A percentile compares a stretch with the other conserved stretches of the same genome.
These are phyloP conservation scores for Poecilia gillii DNA, from an alignment of 2,797 vertebrate genomes.

Conservation along the genomic window DNA sequence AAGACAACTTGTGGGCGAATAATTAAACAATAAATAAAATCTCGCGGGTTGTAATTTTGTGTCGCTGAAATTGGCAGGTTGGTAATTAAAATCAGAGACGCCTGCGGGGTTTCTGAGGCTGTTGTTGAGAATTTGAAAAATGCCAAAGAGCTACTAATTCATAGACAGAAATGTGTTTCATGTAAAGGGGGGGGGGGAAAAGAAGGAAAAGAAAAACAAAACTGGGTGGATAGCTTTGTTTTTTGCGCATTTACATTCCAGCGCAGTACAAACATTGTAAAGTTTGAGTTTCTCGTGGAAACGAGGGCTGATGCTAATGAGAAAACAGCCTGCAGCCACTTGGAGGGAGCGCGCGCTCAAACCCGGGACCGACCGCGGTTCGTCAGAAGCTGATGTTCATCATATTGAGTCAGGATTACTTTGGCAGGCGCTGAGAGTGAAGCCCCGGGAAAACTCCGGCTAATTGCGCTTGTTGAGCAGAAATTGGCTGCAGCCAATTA, in stretches of 20 bases:
- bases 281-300: constrained; percentile 3
- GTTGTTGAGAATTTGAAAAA: background rate
- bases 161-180: background rate
- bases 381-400: constrained; percentile 60
- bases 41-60: constrained; percentile 38
- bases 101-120: background rate
- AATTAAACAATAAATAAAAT: constrained; percentile 18
- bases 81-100: constrained; percentile 41
- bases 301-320: constrained; percentile 25
- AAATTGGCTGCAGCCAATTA: constrained; percentile 61
- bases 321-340: constrained; percentile 35
- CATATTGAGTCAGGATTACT: constrained; percentile 61
- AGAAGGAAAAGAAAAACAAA: no score
- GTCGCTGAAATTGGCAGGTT: constrained; percentile 46
- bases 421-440: constrained; percentile 55
- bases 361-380: constrained; percentile 35
- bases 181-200: constrained; percentile 4
- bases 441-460: constrained; percentile 23
- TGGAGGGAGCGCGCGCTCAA: constrained; percentile 16
- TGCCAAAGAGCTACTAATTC: constrained; percentile 1
- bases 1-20: constrained; percentile 62
- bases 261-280: background rate
- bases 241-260: background rate
- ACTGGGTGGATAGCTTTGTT: constrained; percentile 13
- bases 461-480: constrained; percentile 67